Evolutionary conservation across 1,140 invertebrate genomes (phyloP).

Genomic region (Listronotus oregonensis): DNA sequence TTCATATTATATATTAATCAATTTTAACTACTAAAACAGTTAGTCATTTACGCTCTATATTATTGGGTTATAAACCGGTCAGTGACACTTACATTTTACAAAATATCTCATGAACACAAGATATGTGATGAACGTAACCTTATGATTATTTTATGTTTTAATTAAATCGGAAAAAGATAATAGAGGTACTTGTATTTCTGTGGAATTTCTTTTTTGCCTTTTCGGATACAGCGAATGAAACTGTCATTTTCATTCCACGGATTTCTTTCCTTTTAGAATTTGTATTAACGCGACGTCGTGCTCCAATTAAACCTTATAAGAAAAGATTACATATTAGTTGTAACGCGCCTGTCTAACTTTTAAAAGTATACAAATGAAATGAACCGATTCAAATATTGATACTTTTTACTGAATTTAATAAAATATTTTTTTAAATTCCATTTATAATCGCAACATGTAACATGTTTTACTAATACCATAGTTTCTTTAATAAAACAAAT

Average conservation of each 20-base stretch:
- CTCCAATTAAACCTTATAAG: not conserved
- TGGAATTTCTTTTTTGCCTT: constrained; percentile 39
- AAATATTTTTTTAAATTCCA: too few relatives aligned
- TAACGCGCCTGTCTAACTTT: too few relatives aligned
- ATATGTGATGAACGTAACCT: constrained; percentile 40
- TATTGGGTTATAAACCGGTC: not conserved
- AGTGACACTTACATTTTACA: not conserved
- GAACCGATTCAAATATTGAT: too few relatives aligned
- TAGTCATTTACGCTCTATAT: too few relatives aligned
- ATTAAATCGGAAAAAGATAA: constrained; percentile 47
- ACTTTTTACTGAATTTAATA: too few relatives aligned
- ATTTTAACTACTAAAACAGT: too few relatives aligned
- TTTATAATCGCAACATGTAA: too few relatives aligned
- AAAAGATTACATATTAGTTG: too few relatives aligned
- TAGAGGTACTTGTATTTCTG: constrained; percentile 38
- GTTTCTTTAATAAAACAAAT: too few relatives aligned
- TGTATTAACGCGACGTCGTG: not conserved
- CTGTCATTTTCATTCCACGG: constrained; percentile 46
- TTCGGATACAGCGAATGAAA: constrained; percentile 42
- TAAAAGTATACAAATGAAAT: too few relatives aligned
- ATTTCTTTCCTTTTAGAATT: constrained; percentile 36
- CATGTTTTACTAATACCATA: too few relatives aligned
- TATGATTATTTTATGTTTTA: constrained; percentile 49
- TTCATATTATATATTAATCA: too few relatives aligned
- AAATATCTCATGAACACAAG: constrained; percentile 32